These are phyloP conservation scores for Hemitrygon akajei DNA, from an alignment of 2,797 vertebrate genomes.

Conservation along the genomic window DNA sequence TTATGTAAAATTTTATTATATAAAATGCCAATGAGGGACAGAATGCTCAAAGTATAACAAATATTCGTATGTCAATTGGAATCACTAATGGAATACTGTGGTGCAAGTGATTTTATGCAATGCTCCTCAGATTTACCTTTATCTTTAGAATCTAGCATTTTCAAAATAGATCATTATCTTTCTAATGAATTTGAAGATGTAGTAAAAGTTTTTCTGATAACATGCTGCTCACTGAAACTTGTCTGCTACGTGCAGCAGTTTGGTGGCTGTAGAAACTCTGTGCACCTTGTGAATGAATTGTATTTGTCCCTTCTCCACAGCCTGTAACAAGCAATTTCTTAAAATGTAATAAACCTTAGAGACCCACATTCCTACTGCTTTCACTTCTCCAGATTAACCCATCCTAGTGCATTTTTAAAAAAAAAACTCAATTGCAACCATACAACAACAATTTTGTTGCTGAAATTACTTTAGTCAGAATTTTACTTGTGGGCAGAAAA, in stretches of 20 bases:
- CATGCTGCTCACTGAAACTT: background rate
- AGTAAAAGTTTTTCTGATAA: background rate
- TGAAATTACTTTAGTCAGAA: background rate
- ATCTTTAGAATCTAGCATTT: background rate
- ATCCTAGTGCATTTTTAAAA: background rate
- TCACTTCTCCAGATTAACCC: slow-evolving; percentile 10
- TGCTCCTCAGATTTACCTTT: background rate
- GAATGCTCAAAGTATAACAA: background rate
- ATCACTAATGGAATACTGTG: background rate
- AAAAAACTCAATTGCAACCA: background rate
- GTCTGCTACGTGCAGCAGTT: background rate
- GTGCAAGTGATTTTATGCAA: background rate
- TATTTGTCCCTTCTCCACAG: background rate
- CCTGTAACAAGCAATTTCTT: background rate
- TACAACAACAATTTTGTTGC: background rate
- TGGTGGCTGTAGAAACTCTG: background rate
- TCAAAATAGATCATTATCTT: background rate
- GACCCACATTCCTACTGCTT: background rate
- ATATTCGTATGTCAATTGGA: background rate
- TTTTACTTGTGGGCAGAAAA: background rate
- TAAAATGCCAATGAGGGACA: background rate
- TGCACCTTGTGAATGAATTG: background rate
- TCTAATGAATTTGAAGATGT: background rate
- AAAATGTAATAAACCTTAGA: background rate
- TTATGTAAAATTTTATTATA: background rate